A percentile compares a stretch with the other conserved stretches of the same genome.
Evolutionary conservation across 2,888 invertebrate genomes (phyloP).

Genomic region (Tethea ocularis): DNA sequence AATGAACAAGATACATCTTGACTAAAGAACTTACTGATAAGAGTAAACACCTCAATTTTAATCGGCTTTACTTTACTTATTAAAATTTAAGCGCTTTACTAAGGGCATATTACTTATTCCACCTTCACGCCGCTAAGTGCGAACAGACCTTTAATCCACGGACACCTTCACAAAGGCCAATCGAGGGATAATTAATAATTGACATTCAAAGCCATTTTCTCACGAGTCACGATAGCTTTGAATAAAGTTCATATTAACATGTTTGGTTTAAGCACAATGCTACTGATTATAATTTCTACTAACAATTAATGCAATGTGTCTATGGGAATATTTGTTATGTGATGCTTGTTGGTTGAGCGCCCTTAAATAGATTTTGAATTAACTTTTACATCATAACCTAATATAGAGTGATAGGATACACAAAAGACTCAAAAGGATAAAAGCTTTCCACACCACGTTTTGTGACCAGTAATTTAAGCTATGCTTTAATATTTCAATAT

Average conservation of each 20-base stretch:
- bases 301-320: background rate
- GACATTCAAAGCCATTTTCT: conserved; percentile 29
- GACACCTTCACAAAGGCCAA: conserved; percentile 18
- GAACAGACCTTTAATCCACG: background rate
- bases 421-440: no score
- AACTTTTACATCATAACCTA: no score
- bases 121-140: background rate
- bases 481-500: no score
- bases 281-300: background rate
- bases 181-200: conserved; percentile 33
- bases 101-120: background rate
- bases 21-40: no score
- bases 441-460: no score
- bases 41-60: no score
- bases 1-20: no score
- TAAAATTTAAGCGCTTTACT: background rate
- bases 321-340: background rate
- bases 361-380: no score
- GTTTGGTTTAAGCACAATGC: conserved; percentile 14
- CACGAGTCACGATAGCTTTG: conserved; percentile 20
- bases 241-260: conserved; percentile 36
- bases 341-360: no score
- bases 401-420: no score
- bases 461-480: no score
- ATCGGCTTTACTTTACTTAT: background rate